phyloP scores from a whole-genome alignment of 2,113 vertebrate genomes.

The Sylvilagus bachmani region DNA sequence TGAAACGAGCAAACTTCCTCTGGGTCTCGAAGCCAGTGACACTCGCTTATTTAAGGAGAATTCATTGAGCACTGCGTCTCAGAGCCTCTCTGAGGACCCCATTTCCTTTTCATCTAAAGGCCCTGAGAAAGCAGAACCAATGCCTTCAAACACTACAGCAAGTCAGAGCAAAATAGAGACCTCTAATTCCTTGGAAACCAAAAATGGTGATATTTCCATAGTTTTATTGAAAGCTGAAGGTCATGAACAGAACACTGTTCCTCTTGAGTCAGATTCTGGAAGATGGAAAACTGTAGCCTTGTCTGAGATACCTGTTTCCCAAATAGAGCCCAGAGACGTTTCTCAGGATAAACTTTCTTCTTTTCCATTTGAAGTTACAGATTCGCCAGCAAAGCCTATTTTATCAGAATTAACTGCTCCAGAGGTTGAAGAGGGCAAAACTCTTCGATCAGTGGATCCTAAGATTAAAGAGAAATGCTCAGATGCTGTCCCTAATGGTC shows the following conservation, averaged over 20 bases:
- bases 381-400: background rate
- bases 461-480: background rate
- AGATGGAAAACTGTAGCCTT: background rate
- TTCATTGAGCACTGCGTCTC: conserved; percentile 1
- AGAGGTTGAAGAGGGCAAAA: conserved; percentile 60
- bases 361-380: conserved; percentile 58
- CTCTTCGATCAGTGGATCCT: conserved; percentile 42
- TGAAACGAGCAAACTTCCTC: background rate
- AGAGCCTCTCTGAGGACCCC: background rate
- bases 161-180: background rate
- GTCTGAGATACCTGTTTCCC: conserved; percentile 25
- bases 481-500: conserved; percentile 8
- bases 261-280: conserved; percentile 18
- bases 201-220: background rate
- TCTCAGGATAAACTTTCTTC: conserved; percentile 58
- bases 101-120: conserved; percentile 11
- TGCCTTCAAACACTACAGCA: background rate
- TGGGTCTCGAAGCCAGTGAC: conserved; percentile 5
- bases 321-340: background rate
- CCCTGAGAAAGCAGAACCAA: background rate
- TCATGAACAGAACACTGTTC: background rate
- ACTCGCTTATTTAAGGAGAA: background rate
- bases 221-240: background rate
- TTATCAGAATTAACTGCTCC: conserved; percentile 60
- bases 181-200: conserved; percentile 39